Evolutionary conservation across 2,797 vertebrate genomes (phyloP).

Genomic region (Clarias fuscus): DNA sequence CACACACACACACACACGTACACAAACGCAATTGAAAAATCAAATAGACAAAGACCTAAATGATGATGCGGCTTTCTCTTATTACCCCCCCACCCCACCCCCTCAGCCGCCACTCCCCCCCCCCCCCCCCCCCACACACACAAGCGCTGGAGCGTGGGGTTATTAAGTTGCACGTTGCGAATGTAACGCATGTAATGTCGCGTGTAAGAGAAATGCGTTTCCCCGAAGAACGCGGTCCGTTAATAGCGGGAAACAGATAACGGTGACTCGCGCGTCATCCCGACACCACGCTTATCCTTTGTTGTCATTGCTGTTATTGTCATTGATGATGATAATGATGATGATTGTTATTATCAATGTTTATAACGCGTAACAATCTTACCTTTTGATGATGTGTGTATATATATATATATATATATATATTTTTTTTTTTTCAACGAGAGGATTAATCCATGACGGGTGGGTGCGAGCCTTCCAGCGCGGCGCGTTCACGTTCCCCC

Average conservation of each 20-base stretch:
- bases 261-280: not conserved
- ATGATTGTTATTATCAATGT: not conserved
- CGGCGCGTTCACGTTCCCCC: slow-evolving; percentile 63
- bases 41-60: slow-evolving; percentile 7
- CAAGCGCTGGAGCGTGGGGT: too few species aligned
- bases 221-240: not conserved
- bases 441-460: slow-evolving; percentile 73
- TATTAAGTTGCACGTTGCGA: too few species aligned
- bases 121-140: too few species aligned
- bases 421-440: slow-evolving; percentile 27
- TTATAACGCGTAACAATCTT: slow-evolving; percentile 37
- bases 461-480: slow-evolving; percentile 41
- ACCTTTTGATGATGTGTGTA: slow-evolving; percentile 65
- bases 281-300: slow-evolving; percentile 13
- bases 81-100: too few species aligned
- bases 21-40: not conserved
- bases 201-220: not conserved
- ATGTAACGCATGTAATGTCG: too few species aligned
- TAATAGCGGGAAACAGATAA: not conserved
- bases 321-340: not conserved
- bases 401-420: too few species aligned
- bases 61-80: slow-evolving; percentile 11
- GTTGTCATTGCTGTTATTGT: not conserved
- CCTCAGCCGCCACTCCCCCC: too few species aligned
- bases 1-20: too few species aligned